Base-by-base conservation (phyloP, 2,797 vertebrate species). In the Xenops minutus region DNA sequence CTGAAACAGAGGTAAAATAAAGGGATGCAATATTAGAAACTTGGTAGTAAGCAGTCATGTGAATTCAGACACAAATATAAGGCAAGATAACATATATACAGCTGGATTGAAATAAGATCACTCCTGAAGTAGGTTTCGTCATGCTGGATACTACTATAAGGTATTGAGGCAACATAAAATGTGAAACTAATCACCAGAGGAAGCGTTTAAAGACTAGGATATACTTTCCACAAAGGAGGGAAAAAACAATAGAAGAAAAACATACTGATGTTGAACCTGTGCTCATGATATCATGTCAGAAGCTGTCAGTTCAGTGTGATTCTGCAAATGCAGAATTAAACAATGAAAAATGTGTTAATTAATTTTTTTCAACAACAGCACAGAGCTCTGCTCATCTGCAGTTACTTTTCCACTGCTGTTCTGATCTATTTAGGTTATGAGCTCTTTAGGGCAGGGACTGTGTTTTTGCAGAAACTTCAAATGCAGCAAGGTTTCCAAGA, bases 241-340 rank as follows among this genome's bases (percentile, higher is more conserved):
- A 74, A 56, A 43, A 16, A 62, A 24, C 26, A 68, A 14, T 5
- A 46, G 44, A 75, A 66, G 7, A 2, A 82, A 93, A 93, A 12
- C 4, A 5, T 10, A 34, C 0, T 5, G 3, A 5, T 15, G 3
- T n/a, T 83, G 24, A 76, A 69, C 54, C 7, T 19, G 9, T n/a
- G 14, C 6, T 41, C 18, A 3, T 34, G 8, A 24, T 62, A 30
- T 19, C 37, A 61, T 12, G 22, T 51, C 39, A 59, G 62, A 93
- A 86, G 49, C 20, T 59, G 2, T 26, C 63, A 26, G 41, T 44
- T 49, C 20, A 36, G 2, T 23, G 10, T n/a, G 30, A 46, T 24
- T 48, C 54, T 55, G 17, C 26, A 82, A 62, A 87, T 48, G 29
- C 3, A 90, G 23, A 73, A 55, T 55, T 27, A 37, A 78, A 30